phyloP scores from a whole-genome alignment of 2,888 invertebrate species.

The Phengaris arion region DNA sequence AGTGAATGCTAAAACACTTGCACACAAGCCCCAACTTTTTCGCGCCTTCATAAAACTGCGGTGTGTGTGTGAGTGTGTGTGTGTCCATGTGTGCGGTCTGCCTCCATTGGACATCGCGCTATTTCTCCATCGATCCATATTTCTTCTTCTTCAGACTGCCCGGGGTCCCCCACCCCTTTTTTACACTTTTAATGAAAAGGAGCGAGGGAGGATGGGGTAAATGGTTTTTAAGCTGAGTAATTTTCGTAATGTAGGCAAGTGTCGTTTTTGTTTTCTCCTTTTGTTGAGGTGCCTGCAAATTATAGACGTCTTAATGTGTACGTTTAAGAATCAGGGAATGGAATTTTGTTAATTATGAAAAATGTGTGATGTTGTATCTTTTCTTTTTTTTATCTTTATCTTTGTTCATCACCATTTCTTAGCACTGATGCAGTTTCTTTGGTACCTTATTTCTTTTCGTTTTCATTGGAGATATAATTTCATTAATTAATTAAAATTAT shows the following conservation, averaged over 20 bases:
- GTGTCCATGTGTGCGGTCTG: conserved; percentile 71
- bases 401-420: not conserved
- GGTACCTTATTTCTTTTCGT: too few species aligned
- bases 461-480: too few species aligned
- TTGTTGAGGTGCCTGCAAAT: conserved; percentile 38
- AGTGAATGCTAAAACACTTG: not conserved
- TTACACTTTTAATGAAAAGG: conserved; percentile 78
- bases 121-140: conserved; percentile 81
- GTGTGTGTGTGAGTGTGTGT: conserved; percentile 36
- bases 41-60: conserved; percentile 21
- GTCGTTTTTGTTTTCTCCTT: conserved; percentile 51
- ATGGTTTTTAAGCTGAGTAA: conserved; percentile 75
- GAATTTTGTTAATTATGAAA: not conserved
- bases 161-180: conserved; percentile 56
- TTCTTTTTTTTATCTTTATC: not conserved
- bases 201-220: conserved; percentile 54
- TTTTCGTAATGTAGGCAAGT: conserved; percentile 59
- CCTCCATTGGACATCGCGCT: conserved; percentile 76
- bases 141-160: conserved; percentile 78
- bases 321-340: conserved; percentile 11
- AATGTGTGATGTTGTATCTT: not conserved
- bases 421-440: too few species aligned
- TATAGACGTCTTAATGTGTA: conserved; percentile 28
- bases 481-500: too few species aligned
- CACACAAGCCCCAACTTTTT: conserved; percentile 9